Percentiles rank a stretch among this genome's conserved stretches.
Evolutionary conservation across 1,140 invertebrate genomes (phyloP).

Genomic region (Atta cephalotes): DNA sequence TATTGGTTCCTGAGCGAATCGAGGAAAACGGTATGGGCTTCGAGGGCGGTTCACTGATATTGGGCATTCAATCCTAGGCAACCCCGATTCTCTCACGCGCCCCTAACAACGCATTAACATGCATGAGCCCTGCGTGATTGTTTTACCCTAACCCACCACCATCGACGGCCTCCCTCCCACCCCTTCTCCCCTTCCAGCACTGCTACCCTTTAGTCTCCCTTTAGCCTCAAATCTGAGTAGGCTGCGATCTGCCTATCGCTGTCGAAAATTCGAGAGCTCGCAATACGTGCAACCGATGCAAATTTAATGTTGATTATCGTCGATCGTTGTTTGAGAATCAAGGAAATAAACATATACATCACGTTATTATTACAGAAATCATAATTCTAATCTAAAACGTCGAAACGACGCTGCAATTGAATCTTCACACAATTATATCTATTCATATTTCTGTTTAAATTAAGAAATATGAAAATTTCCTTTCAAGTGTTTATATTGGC

Average conservation of each 20-base stretch:
- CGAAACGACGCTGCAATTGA: too few species aligned
- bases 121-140: slow-evolving; percentile 86
- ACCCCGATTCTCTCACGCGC: slow-evolving; percentile 82
- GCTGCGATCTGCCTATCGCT: slow-evolving; percentile 71
- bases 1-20: slow-evolving; percentile 83
- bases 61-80: slow-evolving; percentile 84
- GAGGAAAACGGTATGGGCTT: slow-evolving; percentile 77
- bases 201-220: slow-evolving; percentile 44
- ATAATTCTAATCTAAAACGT: neutral
- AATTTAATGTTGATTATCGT: slow-evolving; percentile 81
- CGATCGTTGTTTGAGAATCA: slow-evolving; percentile 3
- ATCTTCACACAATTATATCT: neutral
- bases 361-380: neutral
- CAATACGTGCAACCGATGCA: slow-evolving; percentile 80
- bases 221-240: slow-evolving; percentile 81
- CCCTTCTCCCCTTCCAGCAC: neutral
- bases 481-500: neutral
- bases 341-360: slow-evolving; percentile 8
- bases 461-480: slow-evolving; percentile 16
- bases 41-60: slow-evolving; percentile 84
- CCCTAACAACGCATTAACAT: slow-evolving; percentile 86
- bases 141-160: slow-evolving; percentile 83
- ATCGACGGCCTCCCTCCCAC: slow-evolving; percentile 37
- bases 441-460: neutral
- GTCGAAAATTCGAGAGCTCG: slow-evolving; percentile 75